Evolutionary conservation across 2,797 vertebrate genomes (phyloP), one percentile per base, ranked within the genome.

Genomic region (Rhodeus uyekii): DNA sequence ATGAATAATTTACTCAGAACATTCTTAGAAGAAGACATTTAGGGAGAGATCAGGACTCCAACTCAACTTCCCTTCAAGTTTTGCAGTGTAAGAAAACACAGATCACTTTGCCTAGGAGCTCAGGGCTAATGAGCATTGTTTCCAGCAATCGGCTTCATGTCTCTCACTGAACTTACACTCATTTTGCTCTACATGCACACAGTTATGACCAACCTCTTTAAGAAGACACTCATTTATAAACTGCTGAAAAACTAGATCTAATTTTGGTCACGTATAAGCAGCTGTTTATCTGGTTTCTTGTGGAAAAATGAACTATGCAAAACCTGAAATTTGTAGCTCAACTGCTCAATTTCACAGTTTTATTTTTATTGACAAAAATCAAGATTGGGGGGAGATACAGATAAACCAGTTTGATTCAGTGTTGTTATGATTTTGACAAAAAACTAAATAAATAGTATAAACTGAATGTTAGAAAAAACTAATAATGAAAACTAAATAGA

Each of bases 61-160:
- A 38, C 48, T 73, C 71, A 55, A 73, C 38, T 39, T 75, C 9
- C 50, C 24, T 75, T 60, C n/a, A 29, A 61, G n/a, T 61, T 76
- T 39, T 42, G 9, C 55, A 76, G 55, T 1, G 14, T 42, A 61
- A 61, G 18, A 42, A 76, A 76, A 76, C n/a, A 16, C 22, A 55
- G 22, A 58, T 74, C 13, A 24, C n/a, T 74, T 74, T 38, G 34
- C 48, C 32, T 13, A 38, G 32, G 22, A 74, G 48, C 71, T 74
- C 34, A 14, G 32, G 0, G 4, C 32, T 72, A 72, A 72, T 72
- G 19, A 55, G 50, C 13, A 1, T 27, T 0, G 22, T 74, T 38
- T 55, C 69, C 72, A 38, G 34, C 34, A 74, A 8, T 38, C 14
- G 8, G n/a, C 72, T 39, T 55, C 19, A 38, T 73, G 71, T 55